These are phyloP conservation scores for Palloptera scutellata DNA, from an alignment of 2,888 invertebrate genomes.

Conservation along the genomic window DNA sequence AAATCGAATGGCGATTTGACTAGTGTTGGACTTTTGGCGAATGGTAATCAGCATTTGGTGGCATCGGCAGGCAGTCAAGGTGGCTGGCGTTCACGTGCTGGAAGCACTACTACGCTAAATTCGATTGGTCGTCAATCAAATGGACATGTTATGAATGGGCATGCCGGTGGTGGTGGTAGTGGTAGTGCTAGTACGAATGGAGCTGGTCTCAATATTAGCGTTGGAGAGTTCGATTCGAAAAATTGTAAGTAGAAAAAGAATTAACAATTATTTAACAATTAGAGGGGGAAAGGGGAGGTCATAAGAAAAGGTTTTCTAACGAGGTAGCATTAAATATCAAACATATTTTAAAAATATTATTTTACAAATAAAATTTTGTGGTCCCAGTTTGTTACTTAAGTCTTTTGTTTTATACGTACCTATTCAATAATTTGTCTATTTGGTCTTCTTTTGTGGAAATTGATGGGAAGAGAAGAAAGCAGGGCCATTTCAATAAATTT, in stretches of 20 bases:
- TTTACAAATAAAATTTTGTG: no score
- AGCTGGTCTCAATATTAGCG: slow-evolving; percentile 53
- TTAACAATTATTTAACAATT: no score
- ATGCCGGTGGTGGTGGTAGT: slow-evolving; percentile 36
- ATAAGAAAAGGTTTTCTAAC: no score
- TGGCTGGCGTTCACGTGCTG: slow-evolving; percentile 69
- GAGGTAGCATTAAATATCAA: no score
- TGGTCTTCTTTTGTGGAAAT: no score
- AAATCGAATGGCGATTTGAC: slow-evolving; percentile 62
- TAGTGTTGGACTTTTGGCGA: slow-evolving; percentile 53
- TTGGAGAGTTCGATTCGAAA: slow-evolving; percentile 62
- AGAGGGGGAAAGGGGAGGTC: no score
- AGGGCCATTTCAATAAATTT: no score
- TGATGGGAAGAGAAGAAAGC: no score
- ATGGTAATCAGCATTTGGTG: slow-evolving; percentile 48
- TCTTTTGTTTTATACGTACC: no score
- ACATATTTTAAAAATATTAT: no score
- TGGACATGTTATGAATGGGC: slow-evolving; percentile 53
- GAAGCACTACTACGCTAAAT: slow-evolving; percentile 71
- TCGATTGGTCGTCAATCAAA: slow-evolving; percentile 66
- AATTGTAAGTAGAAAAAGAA: slow-evolving; percentile 62
- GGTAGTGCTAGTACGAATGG: slow-evolving; percentile 52
- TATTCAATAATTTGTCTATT: no score
- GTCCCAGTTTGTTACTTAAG: no score
- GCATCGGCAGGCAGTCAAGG: slow-evolving; percentile 50